Percentiles rank a stretch among this genome's conserved stretches.
phyloP scores from a whole-genome alignment of 2,888 invertebrate genomes.

The Ectobius pallidus region DNA sequence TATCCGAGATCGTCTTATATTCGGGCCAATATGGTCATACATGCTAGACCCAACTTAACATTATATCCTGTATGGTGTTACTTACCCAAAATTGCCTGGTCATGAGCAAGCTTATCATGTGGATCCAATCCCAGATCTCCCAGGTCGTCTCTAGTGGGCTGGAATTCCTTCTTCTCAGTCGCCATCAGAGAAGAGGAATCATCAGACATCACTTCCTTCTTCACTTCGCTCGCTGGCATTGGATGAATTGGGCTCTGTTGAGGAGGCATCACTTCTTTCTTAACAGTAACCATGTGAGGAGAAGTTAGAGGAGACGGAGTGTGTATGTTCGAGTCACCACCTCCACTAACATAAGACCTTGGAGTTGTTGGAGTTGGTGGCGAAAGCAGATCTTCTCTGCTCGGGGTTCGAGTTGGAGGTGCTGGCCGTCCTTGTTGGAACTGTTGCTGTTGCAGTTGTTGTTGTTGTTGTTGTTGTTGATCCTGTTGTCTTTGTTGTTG shows the following conservation, averaged over 20 bases:
- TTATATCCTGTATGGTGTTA: too few relatives aligned
- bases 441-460: not conserved
- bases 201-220: slow-evolving; percentile 74
- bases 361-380: slow-evolving; percentile 36
- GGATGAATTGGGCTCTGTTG: slow-evolving; percentile 59
- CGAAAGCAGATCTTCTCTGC: slow-evolving; percentile 39
- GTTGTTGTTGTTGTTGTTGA: not conserved
- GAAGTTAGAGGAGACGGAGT: slow-evolving; percentile 45
- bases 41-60: too few relatives aligned
- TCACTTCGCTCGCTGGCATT: slow-evolving; percentile 61
- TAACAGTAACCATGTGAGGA: slow-evolving; percentile 49
- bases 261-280: slow-evolving; percentile 36
- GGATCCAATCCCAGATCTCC: slow-evolving; percentile 24
- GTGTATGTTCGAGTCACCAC: slow-evolving; percentile 27
- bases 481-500: slow-evolving; percentile 13
- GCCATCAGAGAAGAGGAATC: slow-evolving; percentile 67
- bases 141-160: slow-evolving; percentile 16
- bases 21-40: too few relatives aligned
- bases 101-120: slow-evolving; percentile 31
- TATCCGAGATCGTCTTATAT: too few relatives aligned
- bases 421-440: slow-evolving; percentile 1
- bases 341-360: slow-evolving; percentile 27
- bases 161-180: slow-evolving; percentile 57
- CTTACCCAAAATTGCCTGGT: slow-evolving; percentile 40
- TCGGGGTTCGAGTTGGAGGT: slow-evolving; percentile 34